Percentiles rank a stretch among this genome's conserved stretches.
phyloP scores from a whole-genome alignment of 2,888 invertebrate genomes.

The Hylaea fasciaria region DNA sequence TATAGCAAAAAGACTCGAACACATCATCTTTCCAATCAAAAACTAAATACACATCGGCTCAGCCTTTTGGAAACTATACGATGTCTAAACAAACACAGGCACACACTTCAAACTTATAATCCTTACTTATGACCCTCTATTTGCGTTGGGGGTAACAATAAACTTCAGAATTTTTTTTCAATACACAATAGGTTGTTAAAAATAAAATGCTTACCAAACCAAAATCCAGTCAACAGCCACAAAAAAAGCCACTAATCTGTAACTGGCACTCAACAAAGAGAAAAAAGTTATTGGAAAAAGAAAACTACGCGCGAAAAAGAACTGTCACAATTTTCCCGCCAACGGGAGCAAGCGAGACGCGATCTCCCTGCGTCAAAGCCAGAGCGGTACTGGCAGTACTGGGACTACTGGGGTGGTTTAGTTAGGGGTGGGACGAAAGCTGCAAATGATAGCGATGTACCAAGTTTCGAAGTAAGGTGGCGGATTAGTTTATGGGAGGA shows the following conservation, averaged over 20 bases:
- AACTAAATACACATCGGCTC: too few species aligned
- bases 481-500: conserved; percentile 37
- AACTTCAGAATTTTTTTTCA: too few species aligned
- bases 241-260: conserved; percentile 23
- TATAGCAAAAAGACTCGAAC: too few species aligned
- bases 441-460: conserved; percentile 65
- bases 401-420: conserved; percentile 13
- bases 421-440: conserved; percentile 45
- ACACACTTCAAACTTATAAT: too few species aligned
- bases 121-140: too few species aligned
- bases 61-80: too few species aligned
- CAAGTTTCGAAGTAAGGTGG: conserved; percentile 60
- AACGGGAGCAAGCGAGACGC: conserved; percentile 39
- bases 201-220: conserved; percentile 28
- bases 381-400: conserved; percentile 59
- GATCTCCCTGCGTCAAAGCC: conserved; percentile 50
- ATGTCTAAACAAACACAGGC: too few species aligned
- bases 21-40: too few species aligned
- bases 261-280: conserved; percentile 16
- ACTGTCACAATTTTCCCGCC: conserved; percentile 58
- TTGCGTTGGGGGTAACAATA: too few species aligned
- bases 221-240: conserved; percentile 19
- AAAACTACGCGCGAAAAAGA: conserved; percentile 54
- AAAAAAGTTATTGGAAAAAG: conserved; percentile 36
- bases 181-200: too few species aligned